Base-by-base conservation (phyloP, 2,888 invertebrate genomes). In the Ophion slaviceki region DNA sequence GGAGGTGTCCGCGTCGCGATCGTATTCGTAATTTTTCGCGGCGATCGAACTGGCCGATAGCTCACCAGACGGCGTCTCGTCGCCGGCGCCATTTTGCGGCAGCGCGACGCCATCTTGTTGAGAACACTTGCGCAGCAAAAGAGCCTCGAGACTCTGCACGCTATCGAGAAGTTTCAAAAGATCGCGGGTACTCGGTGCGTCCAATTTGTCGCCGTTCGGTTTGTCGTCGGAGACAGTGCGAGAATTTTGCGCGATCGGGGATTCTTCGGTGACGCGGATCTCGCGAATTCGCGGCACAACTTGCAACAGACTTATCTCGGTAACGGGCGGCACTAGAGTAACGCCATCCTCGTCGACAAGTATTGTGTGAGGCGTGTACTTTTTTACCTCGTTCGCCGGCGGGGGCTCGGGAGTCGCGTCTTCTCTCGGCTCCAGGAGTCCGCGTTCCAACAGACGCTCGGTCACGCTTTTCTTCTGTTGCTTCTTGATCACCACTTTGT, bases 401-500 rank as follows among this genome's bases (percentile, higher is more conserved):
- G 90, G 77, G 77, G 88, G 89, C 70, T 93, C 93, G 32, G 91
- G 91, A 2, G 91, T 90, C 75, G 88, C 89, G n/a, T 88, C 82
- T 82, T 89, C 88, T 79, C 90, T 89, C 32, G 93, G 92, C n/a
- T 89, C 90, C 70, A 93, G 87, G 40, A 93, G 89, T 14, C 93
- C 93, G 36, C 90, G 89, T 81, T 92, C 92, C 64, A 92, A 81
- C 6, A 94, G 89, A 2, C 91, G 91, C 68, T 92, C 92, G 81
- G 92, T 92, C 11, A 94, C 90, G 86, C 88, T 92, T 82, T 92
- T 93, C 79, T 90, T 92, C 32, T 91, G 91, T 86, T 93, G 94
- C 83, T 93, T 94, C 81, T 92, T 92, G 71, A 94, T 94, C 32
- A 93, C 90, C 59, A 94, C 93, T 68, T 80, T 91, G 86, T 94